Conservation (phyloP, 1,140 invertebrate genomes). For the Andricus grossulariae region DNA sequence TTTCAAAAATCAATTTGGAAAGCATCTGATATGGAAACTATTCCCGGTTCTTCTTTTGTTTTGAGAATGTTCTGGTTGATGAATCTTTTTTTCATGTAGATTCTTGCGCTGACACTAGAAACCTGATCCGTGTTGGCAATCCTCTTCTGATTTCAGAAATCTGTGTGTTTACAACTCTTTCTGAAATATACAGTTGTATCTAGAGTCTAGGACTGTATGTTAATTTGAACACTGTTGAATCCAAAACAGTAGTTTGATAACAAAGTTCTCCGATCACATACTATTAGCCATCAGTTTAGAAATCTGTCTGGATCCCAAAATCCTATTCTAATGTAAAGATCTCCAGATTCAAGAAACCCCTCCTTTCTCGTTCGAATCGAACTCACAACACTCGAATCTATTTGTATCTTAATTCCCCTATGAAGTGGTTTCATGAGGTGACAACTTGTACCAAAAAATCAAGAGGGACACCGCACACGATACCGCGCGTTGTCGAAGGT, state of each 20-base stretch:
- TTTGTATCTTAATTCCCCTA: neutral
- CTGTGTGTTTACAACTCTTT: no score
- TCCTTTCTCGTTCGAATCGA: neutral
- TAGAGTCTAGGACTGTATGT: no score
- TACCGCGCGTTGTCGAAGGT: constrained; percentile 36
- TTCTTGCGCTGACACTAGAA: no score
- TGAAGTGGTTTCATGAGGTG: constrained; percentile 27
- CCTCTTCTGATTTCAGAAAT: no score
- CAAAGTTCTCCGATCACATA: no score
- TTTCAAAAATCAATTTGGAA: no score
- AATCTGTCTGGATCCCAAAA: neutral
- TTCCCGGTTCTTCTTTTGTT: neutral
- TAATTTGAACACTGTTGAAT: no score
- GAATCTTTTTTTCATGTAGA: neutral
- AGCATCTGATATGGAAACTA: no score
- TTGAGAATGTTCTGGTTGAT: neutral
- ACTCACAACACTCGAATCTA: constrained; percentile 16
- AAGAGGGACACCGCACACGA: constrained; percentile 23
- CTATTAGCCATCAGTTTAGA: neutral
- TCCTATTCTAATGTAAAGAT: neutral
- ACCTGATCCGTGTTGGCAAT: no score
- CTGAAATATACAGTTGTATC: no score
- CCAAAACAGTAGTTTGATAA: no score
- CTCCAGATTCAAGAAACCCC: neutral
- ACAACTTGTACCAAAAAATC: constrained; percentile 19